Conservation (phyloP, 2,113 vertebrate species). For the Apteryx mantelli region DNA sequence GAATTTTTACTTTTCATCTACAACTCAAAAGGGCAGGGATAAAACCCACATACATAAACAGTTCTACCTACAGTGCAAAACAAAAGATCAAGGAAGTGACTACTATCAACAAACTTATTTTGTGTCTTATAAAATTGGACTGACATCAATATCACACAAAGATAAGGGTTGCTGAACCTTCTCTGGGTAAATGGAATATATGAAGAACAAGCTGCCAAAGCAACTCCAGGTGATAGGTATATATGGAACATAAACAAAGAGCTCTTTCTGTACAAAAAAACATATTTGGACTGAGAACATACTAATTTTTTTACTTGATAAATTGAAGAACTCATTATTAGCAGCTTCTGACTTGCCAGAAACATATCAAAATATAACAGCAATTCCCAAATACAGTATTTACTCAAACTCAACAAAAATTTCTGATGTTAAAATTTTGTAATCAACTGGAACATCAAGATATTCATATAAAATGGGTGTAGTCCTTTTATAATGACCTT, state of each 20-base stretch:
- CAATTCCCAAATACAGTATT: background rate
- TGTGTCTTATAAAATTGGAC: background rate
- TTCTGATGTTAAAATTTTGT: background rate
- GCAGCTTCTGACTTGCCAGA: background rate
- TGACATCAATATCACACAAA: background rate
- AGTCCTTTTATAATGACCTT: background rate
- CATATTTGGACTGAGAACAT: background rate
- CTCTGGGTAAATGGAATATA: background rate
- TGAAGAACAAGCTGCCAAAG: background rate
- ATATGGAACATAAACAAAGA: background rate
- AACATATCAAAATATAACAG: background rate
- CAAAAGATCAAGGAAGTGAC: fast-evolving
- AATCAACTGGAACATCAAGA: background rate
- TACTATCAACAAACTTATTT: background rate
- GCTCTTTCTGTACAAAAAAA: background rate
- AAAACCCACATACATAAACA: background rate
- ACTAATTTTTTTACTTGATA: background rate
- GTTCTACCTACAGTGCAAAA: background rate
- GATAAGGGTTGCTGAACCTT: background rate
- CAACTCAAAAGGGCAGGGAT: background rate
- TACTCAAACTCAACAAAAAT: background rate
- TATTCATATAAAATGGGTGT: background rate
- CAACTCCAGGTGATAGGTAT: fast-evolving
- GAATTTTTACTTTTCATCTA: background rate
- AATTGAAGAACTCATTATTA: background rate